A percentile compares a stretch with the other conserved stretches of the same genome.
Evolutionary conservation across 2,797 vertebrate species (phyloP).

Genomic region (Taeniopygia guttata): DNA sequence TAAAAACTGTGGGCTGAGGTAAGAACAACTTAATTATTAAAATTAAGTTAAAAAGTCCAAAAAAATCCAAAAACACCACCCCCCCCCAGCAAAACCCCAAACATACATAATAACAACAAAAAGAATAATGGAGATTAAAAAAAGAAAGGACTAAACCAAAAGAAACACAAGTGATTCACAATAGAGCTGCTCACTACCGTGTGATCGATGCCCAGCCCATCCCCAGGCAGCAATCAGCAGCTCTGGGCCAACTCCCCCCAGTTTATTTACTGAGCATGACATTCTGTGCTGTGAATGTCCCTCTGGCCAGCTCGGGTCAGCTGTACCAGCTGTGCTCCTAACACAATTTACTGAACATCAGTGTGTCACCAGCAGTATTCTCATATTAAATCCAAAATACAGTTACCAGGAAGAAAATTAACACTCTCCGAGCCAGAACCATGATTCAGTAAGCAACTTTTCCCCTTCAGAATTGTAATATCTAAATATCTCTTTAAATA

Average conservation of each 20-base stretch:
- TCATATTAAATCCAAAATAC: neutral
- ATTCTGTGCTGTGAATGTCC: neutral
- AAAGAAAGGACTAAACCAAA: neutral
- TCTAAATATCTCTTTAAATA: neutral
- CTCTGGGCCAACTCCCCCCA: neutral
- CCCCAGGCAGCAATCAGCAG: neutral
- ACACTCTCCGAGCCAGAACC: neutral
- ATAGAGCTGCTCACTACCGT: accelerated
- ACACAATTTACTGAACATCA: neutral
- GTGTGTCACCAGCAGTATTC: neutral
- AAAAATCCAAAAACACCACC: neutral
- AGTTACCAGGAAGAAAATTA: neutral
- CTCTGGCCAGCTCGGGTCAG: neutral
- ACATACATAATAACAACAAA: neutral
- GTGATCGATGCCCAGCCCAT: neutral
- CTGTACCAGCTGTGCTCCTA: neutral
- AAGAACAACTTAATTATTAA: neutral
- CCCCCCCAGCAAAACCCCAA: accelerated
- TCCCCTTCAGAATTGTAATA: neutral
- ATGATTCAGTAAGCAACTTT: neutral
- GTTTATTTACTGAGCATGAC: neutral
- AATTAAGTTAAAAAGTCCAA: neutral
- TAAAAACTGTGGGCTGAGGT: neutral
- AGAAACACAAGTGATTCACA: neutral
- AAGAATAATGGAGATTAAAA: neutral